Base-by-base conservation (phyloP, 2,113 vertebrate genomes). In the Pseudorasbora parva region DNA sequence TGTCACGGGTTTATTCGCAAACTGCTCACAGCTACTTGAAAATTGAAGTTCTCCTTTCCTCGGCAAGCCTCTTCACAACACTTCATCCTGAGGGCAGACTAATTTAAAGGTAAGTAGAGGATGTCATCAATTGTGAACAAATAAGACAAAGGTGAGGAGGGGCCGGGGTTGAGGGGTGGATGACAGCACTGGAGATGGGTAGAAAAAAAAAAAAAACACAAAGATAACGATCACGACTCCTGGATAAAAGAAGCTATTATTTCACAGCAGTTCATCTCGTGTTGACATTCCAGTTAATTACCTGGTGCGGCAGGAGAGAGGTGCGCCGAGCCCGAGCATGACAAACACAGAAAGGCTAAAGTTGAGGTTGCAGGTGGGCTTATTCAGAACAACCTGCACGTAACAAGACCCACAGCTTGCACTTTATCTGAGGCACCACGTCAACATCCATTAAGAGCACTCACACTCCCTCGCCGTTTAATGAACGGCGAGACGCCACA, bases 201-300 rank as follows among this genome's bases (percentile, higher is more conserved):
- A 72, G 77, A 56, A 71, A 82, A 82, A 82, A 51, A 72, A 62
- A 49, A 30, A 90, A 88, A 91, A 89, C 66, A 80, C 89, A 87
- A 88, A 89, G 89, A 90, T 91, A 90, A 91, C 85, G 78, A 91
- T 91, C 90, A 86, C 81, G 82, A 88, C 88, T 88, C 51, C 82
- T 62, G 88, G 90, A 91, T 90, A 90, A 91, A 90, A 91, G 87
- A 90, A 88, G 83, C 88, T 89, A 90, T 88, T 90, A 90, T 90
- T 91, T 89, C 85, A 85, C 75, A 72, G 81, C 81, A 75, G 89
- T 91, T 90, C 88, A 90, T 89, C 86, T 89, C 60, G 43, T 90
- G 89, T 87, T 90, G 90, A 90, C 88, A 89, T 89, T 90, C 85
- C 86, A 90, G 89, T 89, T 90, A 89, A 91, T 91, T 90, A 91